A percentile compares a stretch with the other conserved stretches of the same genome.
These are phyloP conservation scores for Drosophila sp. DNA, from an alignment of 1,140 invertebrate species.

Conservation along the genomic window DNA sequence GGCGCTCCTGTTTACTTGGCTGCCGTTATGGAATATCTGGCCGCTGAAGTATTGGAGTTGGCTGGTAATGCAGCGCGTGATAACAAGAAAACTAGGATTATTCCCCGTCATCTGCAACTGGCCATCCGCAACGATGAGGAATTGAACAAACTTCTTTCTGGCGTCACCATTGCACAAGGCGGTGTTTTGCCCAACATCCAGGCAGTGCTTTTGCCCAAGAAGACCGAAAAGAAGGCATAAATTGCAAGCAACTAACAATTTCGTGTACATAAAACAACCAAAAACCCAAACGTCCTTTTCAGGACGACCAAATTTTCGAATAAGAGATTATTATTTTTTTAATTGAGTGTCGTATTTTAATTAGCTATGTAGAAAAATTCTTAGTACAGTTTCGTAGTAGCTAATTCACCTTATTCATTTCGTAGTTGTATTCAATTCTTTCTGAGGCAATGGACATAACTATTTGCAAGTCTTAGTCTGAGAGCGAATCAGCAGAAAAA, in stretches of 20 bases:
- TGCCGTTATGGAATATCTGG: slow-evolving; percentile 87
- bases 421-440: too few species aligned
- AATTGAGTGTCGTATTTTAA: too few species aligned
- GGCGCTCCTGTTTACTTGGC: slow-evolving; percentile 90
- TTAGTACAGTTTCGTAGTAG: too few species aligned
- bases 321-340: slow-evolving; percentile 22
- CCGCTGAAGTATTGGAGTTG: slow-evolving; percentile 91
- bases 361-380: too few species aligned
- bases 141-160: slow-evolving; percentile 90
- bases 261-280: neutral
- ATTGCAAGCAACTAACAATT: neutral
- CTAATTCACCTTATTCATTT: too few species aligned
- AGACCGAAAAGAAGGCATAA: slow-evolving; percentile 84
- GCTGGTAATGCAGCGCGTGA: slow-evolving; percentile 91
- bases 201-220: slow-evolving; percentile 88
- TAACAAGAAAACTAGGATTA: slow-evolving; percentile 89
- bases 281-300: slow-evolving; percentile 55
- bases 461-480: too few species aligned
- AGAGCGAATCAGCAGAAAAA: too few species aligned
- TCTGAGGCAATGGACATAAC: too few species aligned
- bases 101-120: slow-evolving; percentile 92
- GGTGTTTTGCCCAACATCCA: slow-evolving; percentile 93
- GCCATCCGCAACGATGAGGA: slow-evolving; percentile 95
- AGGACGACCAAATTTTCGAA: slow-evolving; percentile 46
- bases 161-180: slow-evolving; percentile 93